A percentile compares a stretch with the other conserved stretches of the same genome.
phyloP scores from a whole-genome alignment of 1,140 invertebrate genomes.

The Sipha flava region DNA sequence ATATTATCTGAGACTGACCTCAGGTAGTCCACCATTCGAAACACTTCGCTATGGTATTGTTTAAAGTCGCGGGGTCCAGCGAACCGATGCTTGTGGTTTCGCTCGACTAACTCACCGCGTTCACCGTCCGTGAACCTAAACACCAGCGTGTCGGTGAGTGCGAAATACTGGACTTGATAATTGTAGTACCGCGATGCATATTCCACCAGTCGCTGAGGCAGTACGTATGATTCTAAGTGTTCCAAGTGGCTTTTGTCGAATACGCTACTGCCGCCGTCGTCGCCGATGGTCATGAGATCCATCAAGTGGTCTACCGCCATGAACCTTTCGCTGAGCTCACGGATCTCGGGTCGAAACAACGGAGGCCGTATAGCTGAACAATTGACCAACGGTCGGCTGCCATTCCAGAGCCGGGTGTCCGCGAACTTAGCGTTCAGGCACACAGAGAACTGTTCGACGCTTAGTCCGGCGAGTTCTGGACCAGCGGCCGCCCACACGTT shows the following conservation, averaged over 20 bases:
- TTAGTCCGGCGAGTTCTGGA: not conserved
- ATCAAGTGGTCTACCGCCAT: not conserved
- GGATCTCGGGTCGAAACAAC: not conserved
- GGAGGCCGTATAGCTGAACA: not conserved
- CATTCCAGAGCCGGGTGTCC: not conserved
- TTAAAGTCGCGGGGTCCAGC: not conserved
- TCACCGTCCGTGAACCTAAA: not conserved
- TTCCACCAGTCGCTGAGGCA: not conserved
- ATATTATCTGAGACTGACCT: not conserved
- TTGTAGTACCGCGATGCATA: not conserved
- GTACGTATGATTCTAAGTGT: not conserved
- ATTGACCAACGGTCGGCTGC: too few species aligned
- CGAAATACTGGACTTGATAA: not conserved
- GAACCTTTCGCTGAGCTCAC: not conserved
- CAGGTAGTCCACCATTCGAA: not conserved
- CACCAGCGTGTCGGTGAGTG: not conserved
- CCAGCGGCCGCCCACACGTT: not conserved
- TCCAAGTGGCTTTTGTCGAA: not conserved
- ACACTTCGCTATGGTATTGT: not conserved
- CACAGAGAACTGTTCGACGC: not conserved
- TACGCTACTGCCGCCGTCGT: too few species aligned
- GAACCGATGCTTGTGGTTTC: not conserved
- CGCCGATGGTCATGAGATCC: not conserved
- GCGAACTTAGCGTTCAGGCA: not conserved
- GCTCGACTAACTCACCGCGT: not conserved